Percentiles rank a stretch among this genome's conserved stretches.
phyloP scores from a whole-genome alignment of 2,113 vertebrate genomes.

The Eulemur rufifrons region DNA sequence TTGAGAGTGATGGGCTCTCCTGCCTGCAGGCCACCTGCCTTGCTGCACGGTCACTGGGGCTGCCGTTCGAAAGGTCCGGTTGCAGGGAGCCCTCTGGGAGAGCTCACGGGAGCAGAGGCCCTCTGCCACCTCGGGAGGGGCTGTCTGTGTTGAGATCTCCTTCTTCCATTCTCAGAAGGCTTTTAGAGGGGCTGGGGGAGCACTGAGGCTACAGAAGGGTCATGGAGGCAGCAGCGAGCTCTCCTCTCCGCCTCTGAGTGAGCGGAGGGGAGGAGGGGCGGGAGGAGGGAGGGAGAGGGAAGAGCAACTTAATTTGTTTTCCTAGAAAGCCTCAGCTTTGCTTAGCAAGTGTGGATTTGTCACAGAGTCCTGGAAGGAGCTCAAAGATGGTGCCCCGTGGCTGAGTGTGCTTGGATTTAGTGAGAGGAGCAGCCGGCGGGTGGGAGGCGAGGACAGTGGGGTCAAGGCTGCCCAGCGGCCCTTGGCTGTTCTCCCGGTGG shows the following conservation, averaged over 20 bases:
- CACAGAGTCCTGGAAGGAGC: background rate
- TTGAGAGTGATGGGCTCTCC: background rate
- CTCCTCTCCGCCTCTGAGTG: background rate
- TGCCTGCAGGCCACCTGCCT: background rate
- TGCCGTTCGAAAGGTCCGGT: background rate
- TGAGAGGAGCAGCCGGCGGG: background rate
- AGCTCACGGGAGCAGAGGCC: background rate
- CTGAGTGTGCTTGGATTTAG: background rate
- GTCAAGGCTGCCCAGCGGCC: background rate
- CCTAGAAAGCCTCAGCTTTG: slow-evolving; percentile 22
- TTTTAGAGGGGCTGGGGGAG: background rate
- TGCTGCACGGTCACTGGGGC: background rate
- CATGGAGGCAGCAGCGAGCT: background rate
- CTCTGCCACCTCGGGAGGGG: background rate
- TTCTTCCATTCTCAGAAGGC: background rate
- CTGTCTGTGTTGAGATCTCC: background rate
- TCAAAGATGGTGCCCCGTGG: background rate
- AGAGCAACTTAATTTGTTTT: background rate
- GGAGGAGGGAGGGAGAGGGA: background rate
- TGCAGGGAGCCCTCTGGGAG: background rate
- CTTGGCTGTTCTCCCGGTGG: background rate
- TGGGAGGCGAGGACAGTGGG: background rate
- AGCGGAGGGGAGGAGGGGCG: background rate
- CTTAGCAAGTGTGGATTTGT: background rate
- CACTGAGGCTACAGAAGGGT: background rate